phyloP scores from a whole-genome alignment of 2,113 vertebrate genomes.

The Pogona vitticeps region DNA sequence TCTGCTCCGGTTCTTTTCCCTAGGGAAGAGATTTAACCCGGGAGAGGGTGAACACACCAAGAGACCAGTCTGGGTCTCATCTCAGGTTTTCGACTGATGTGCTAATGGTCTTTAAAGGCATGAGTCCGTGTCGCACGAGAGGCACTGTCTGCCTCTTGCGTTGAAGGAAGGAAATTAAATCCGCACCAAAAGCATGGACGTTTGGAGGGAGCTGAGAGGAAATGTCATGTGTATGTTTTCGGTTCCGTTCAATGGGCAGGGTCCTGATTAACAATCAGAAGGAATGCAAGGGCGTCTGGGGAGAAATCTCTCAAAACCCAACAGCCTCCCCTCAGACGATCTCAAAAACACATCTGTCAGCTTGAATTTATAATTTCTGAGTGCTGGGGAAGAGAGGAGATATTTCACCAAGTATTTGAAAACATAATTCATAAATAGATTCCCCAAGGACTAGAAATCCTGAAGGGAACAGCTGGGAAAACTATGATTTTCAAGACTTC shows the following conservation, averaged over 20 bases:
- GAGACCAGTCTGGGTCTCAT: background rate
- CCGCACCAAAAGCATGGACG: background rate
- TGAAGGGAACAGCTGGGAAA: no score
- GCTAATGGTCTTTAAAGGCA: background rate
- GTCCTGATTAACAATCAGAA: background rate
- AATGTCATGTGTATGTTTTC: slow-evolving; percentile 13
- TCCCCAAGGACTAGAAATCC: no score
- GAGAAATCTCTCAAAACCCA: background rate
- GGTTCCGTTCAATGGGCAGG: slow-evolving; percentile 18
- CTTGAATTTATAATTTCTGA: background rate
- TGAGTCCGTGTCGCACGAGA: background rate
- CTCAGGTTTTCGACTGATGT: background rate
- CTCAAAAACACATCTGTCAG: background rate
- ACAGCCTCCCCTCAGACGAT: background rate
- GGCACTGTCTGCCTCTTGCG: background rate
- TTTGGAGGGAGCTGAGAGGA: slow-evolving; percentile 37
- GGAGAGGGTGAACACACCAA: fast-evolving
- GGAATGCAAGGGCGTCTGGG: background rate
- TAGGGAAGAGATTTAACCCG: background rate
- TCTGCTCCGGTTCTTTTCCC: background rate
- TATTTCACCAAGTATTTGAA: background rate
- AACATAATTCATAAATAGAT: background rate
- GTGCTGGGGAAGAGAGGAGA: no score
- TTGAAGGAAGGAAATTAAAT: background rate
- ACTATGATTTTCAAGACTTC: no score